These are phyloP conservation scores for Falcaria lacertinaria DNA, from an alignment of 2,888 invertebrate species.

Conservation along the genomic window DNA sequence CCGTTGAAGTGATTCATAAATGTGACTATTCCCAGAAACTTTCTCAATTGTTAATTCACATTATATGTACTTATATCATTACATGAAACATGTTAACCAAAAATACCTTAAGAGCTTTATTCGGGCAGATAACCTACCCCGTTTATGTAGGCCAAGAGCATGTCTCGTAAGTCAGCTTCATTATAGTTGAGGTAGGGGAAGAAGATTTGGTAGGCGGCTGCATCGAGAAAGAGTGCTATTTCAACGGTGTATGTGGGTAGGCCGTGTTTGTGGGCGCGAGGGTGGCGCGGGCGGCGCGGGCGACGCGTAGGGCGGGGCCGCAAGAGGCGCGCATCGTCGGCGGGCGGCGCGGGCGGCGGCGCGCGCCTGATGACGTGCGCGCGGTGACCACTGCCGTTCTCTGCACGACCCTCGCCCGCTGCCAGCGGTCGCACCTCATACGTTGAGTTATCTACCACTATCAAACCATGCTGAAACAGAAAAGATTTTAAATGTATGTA, in stretches of 20 bases:
- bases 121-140: conserved; percentile 72
- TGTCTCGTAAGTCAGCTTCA: conserved; percentile 83
- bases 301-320: conserved; percentile 41
- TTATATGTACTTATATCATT: too few relatives aligned
- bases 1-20: too few relatives aligned
- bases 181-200: conserved; percentile 83
- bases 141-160: conserved; percentile 89
- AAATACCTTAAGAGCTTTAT: not conserved
- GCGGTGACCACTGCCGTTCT: conserved; percentile 50
- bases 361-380: conserved; percentile 82
- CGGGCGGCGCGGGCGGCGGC: conserved; percentile 57
- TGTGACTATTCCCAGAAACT: too few relatives aligned
- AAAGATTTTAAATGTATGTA: too few relatives aligned
- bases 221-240: conserved; percentile 86
- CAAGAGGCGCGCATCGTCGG: conserved; percentile 62
- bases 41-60: too few relatives aligned
- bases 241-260: conserved; percentile 81
- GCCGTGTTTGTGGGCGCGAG: conserved; percentile 33
- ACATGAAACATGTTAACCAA: not conserved
- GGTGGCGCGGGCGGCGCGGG: conserved; percentile 34
- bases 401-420: conserved; percentile 50
- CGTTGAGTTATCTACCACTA: conserved; percentile 83
- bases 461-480: conserved; percentile 81
- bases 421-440: conserved; percentile 85
- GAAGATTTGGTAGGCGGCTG: conserved; percentile 85